These are phyloP conservation scores for Lepus americanus DNA, from an alignment of 2,113 vertebrate genomes.

Conservation along the genomic window DNA sequence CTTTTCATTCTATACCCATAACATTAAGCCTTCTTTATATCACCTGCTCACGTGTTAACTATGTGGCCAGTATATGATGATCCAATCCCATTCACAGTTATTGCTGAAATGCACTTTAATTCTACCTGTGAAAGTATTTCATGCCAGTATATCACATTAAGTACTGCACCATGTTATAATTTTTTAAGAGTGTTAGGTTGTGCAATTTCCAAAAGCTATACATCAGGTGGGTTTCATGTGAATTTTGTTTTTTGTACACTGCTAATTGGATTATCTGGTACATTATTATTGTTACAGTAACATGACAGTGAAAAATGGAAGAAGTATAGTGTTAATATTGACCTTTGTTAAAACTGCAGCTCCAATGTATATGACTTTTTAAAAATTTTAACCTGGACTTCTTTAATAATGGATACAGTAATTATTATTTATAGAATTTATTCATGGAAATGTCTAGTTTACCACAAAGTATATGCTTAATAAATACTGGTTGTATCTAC, in stretches of 20 bases:
- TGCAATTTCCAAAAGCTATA: not conserved
- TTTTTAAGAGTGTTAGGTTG: not conserved
- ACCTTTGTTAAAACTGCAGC: not conserved
- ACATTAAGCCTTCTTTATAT: not conserved
- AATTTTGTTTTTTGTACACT: not conserved
- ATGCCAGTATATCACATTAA: not conserved
- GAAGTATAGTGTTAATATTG: not conserved
- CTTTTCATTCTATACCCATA: not conserved
- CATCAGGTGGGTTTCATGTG: not conserved
- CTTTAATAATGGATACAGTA: not conserved
- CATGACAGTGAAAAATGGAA: not conserved
- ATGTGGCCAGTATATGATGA: not conserved
- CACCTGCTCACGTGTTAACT: not conserved
- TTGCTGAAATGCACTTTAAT: not conserved
- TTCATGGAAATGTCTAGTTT: not conserved
- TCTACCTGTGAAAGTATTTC: not conserved
- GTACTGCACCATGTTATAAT: not conserved
- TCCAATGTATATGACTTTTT: not conserved
- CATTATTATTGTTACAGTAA: not conserved
- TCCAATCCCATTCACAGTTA: not conserved
- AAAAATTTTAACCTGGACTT: slow-evolving; percentile 52
- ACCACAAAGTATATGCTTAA: not conserved
- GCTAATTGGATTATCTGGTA: not conserved
- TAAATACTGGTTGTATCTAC: not conserved
- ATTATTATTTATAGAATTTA: not conserved